phyloP scores from a whole-genome alignment of 2,113 vertebrate genomes.

The Pangasianodon gigas region DNA sequence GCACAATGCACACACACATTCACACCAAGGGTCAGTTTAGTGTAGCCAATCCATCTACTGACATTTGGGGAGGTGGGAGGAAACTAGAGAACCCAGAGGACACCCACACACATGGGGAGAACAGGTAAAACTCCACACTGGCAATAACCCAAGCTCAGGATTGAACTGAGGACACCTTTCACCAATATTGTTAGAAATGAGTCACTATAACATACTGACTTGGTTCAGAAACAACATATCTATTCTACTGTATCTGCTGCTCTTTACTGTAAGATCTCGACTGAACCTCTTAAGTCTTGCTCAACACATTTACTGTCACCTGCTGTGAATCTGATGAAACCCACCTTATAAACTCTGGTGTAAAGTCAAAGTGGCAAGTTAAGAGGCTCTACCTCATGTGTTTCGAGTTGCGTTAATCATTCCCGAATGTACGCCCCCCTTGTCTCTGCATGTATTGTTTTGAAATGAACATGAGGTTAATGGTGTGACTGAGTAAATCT shows the following conservation, averaged over 20 bases:
- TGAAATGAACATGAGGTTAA: conserved; percentile 37
- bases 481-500: conserved; percentile 16
- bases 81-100: background rate
- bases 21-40: background rate
- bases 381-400: conserved; percentile 42
- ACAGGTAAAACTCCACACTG: background rate
- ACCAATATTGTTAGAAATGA: background rate
- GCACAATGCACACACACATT: background rate
- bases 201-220: background rate
- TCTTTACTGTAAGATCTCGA: conserved; percentile 38
- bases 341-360: conserved; percentile 43
- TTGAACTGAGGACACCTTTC: background rate
- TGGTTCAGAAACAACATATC: background rate
- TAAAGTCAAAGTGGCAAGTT: conserved; percentile 42
- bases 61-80: background rate
- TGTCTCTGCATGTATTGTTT: conserved; percentile 54
- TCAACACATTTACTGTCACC: conserved; percentile 31
- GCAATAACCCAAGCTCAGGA: background rate
- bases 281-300: conserved; percentile 28
- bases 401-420: conserved; percentile 49
- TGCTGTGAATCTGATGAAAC: conserved; percentile 53
- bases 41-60: background rate
- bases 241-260: background rate
- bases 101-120: no score
- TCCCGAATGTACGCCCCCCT: conserved; percentile 34